phyloP scores from a whole-genome alignment of 2,113 vertebrate species.

The Austrofundulus limnaeus region DNA sequence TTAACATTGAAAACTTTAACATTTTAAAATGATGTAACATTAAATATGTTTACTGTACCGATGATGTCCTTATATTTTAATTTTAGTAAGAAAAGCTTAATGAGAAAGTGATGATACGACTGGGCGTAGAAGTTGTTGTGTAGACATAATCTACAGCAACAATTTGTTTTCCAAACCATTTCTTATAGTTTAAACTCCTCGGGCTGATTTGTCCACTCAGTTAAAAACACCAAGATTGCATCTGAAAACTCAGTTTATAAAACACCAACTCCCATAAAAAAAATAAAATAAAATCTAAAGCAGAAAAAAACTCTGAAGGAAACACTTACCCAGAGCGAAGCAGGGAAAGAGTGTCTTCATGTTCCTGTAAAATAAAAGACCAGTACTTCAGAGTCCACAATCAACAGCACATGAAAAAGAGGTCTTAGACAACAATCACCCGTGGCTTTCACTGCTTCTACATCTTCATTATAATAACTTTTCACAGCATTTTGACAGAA shows the following conservation, averaged over 20 bases:
- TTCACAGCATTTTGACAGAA: slow-evolving; percentile 55
- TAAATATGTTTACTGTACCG: too few relatives aligned
- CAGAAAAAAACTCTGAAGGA: slow-evolving; percentile 26
- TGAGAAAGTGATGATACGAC: too few relatives aligned
- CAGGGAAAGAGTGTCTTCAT: slow-evolving; percentile 51
- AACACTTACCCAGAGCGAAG: slow-evolving; percentile 71
- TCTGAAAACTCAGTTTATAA: slow-evolving; percentile 22
- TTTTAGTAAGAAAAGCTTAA: too few relatives aligned
- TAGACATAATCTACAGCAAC: too few relatives aligned
- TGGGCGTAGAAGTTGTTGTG: too few relatives aligned
- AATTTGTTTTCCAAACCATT: slow-evolving; percentile 17
- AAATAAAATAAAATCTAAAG: slow-evolving; percentile 14
- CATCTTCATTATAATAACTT: slow-evolving; percentile 51
- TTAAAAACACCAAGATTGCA: slow-evolving; percentile 16
- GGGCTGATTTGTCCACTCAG: slow-evolving; percentile 3
- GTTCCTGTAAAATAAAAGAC: slow-evolving; percentile 72
- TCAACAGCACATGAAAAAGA: slow-evolving; percentile 47
- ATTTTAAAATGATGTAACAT: too few relatives aligned
- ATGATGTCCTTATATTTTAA: too few relatives aligned
- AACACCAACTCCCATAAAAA: slow-evolving; percentile 27
- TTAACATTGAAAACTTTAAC: too few relatives aligned
- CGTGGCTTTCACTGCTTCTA: slow-evolving; percentile 39
- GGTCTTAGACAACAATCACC: slow-evolving; percentile 40
- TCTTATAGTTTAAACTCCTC: slow-evolving; percentile 31
- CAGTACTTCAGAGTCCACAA: slow-evolving; percentile 51